Base-by-base conservation (phyloP, 2,888 invertebrate species). In the Microctonus aethiopoides region DNA sequence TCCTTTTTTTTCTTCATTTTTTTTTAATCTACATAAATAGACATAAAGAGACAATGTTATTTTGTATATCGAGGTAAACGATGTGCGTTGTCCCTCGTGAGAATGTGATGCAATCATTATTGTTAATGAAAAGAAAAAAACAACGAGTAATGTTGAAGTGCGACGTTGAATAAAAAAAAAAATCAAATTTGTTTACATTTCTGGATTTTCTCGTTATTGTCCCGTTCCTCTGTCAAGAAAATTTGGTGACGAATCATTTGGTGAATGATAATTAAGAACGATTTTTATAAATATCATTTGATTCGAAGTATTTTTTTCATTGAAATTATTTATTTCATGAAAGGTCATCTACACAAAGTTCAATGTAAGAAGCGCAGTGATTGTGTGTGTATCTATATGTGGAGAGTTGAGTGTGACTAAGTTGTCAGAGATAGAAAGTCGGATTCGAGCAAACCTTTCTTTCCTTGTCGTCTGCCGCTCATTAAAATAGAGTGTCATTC, bases 111-210 rank as follows among this genome's bases (percentile, higher is more conserved):
- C 32, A 57, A 64, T 34, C n/a, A 57, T 57, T 68, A 46, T 68
- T 64, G 63, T 63, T 63, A 70, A 59, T 54, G 36, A n/a, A 26
- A 39, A 52, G 11, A 59, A 61, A 66, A 67, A 20, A 46, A 54
- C 59, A 66, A 41, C 57, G 51, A 2, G 71, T 65, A 72, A 68
- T 64, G 63, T 69, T 60, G 52, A 54, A 72, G 68, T 67, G 61
- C 68, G 67, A 74, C 73, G 74, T 74, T 77, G 52, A 77, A 75
- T 73, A 80, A 77, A 75, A 56, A n/a, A n/a, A 22, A 70, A 63
- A 72, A 70, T 56, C 51, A 20, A 72, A 69, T 69, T 69, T 69
- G 57, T 69, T 69, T 67, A 72, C 67, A 71, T 41, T 65, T 36
- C 22, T 66, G 64, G n/a, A 29, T 59, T 41, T 26, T 59, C 36